Percentiles rank a stretch among this genome's conserved stretches.
Evolutionary conservation across 2,888 invertebrate genomes (phyloP).

Genomic region (Eupithecia vulgata): DNA sequence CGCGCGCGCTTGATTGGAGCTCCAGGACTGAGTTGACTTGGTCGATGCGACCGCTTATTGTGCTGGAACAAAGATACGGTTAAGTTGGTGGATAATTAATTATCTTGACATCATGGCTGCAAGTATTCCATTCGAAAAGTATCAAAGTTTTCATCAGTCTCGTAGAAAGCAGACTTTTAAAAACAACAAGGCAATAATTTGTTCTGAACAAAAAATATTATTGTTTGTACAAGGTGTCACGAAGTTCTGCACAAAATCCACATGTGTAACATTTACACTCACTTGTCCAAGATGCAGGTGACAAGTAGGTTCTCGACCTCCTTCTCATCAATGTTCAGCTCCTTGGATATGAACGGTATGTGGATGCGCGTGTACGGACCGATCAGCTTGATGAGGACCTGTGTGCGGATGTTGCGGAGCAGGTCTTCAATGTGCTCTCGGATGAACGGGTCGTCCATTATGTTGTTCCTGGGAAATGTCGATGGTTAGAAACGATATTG

Average conservation of each 20-base stretch:
- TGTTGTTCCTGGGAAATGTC: constrained; percentile 85
- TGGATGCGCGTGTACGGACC: constrained; percentile 99
- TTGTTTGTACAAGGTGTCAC: neutral
- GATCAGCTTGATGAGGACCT: constrained; percentile 98
- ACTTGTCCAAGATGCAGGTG: constrained; percentile 99
- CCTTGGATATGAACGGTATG: constrained; percentile 98
- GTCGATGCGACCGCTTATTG: constrained; percentile 93
- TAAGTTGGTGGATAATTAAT: neutral
- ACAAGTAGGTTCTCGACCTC: constrained; percentile 98
- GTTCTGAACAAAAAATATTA: too few species aligned
- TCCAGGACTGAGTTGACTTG: constrained; percentile 98
- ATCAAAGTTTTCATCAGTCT: neutral
- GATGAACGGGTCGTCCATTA: constrained; percentile 99
- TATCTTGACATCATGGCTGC: neutral
- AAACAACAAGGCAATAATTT: neutral
- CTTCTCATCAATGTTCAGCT: constrained; percentile 94
- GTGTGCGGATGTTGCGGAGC: constrained; percentile 96
- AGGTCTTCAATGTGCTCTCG: constrained; percentile 99
- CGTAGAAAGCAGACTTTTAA: too few species aligned
- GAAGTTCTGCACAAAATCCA: neutral
- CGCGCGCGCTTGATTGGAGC: constrained; percentile 90
- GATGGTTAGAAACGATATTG: neutral
- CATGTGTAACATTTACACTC: constrained; percentile 63
- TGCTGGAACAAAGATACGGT: constrained; percentile 81
- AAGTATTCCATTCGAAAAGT: neutral